Base-by-base conservation (phyloP, 2,113 vertebrate genomes). In the Petrocephalus zakoni region DNA sequence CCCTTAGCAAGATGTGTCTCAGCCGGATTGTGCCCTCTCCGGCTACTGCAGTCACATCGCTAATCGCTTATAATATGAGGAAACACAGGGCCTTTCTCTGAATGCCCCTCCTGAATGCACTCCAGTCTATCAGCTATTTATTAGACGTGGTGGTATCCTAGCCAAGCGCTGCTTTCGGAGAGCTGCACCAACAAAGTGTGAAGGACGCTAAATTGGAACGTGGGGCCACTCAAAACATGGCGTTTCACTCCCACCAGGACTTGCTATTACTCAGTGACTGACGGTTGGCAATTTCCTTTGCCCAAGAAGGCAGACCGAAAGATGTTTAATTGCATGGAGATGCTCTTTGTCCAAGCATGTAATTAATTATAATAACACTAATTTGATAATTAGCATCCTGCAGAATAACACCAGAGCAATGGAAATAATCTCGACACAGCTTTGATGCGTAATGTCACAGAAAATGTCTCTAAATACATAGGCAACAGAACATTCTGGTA, bases 161-260 rank as follows among this genome's bases (percentile, higher is more conserved):
- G 75, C 52, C 89, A 90, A 90, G 86, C 82, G 53, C 84, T 89
- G 87, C 89, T 88, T 90, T 89, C 87, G 85, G 84, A n/a, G 83
- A 52, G 68, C 61, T 1, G 22, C 10, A 11, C 84, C 51, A 53
- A 47, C 25, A 90, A 89, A 89, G 83, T 87, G 61, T 83, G 85
- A 87, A 82, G 75, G 13, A 78, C 75, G 78, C 47, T 64, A 89
- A 88, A 90, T 88, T 88, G 75, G 68, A 85, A 10, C 13, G 29
- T 10, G 15, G n/a, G 51, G 25, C 68, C 13, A 42, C 82, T 86
- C 25, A 52, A 42, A 55, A 52, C 55, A 72, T 17, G 47, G 51
- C 83, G n/a, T n/a, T 64, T 75, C 82, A 15, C 75, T 85, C 46
- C n/a, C 88, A 83, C 87, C 89, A 85, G 46, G 78, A 86, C 84